Conservation (phyloP, 1,140 invertebrate genomes). For the Hyposmocoma kahamanoa region DNA sequence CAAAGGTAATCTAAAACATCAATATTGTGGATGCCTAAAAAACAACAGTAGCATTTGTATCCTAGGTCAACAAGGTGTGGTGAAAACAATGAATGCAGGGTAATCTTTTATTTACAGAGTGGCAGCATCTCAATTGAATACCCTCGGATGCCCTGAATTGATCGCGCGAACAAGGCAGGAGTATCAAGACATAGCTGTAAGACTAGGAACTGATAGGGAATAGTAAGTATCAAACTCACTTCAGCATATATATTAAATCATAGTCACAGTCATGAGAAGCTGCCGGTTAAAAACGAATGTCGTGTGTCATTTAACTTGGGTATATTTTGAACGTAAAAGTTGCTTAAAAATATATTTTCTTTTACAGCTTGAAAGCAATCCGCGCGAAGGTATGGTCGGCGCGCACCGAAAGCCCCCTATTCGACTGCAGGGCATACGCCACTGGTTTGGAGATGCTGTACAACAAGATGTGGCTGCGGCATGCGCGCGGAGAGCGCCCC, state of each 20-base stretch:
- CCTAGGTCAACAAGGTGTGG: too few relatives aligned
- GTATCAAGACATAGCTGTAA: conserved; percentile 96
- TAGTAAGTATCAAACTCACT: conserved; percentile 91
- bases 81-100: too few relatives aligned
- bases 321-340: too few relatives aligned
- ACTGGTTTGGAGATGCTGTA: conserved; percentile 92
- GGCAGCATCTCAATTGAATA: conserved; percentile 96
- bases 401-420: conserved; percentile 91
- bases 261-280: too few relatives aligned
- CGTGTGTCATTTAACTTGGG: too few relatives aligned
- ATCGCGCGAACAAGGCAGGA: conserved; percentile 93
- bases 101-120: conserved; percentile 77
- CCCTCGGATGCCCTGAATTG: conserved; percentile 96
- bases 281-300: too few relatives aligned
- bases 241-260: too few relatives aligned
- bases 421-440: conserved; percentile 95
- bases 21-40: too few relatives aligned
- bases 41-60: too few relatives aligned
- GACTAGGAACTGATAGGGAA: conserved; percentile 93
- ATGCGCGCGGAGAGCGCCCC: conserved; percentile 81
- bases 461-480: conserved; percentile 89
- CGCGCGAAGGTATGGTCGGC: conserved; percentile 97
- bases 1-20: too few relatives aligned
- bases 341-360: conserved; percentile 9
- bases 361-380: conserved; percentile 87